Evolutionary conservation across 2,888 invertebrate species (phyloP).

Genomic region (Dromius quadrimaculatus): DNA sequence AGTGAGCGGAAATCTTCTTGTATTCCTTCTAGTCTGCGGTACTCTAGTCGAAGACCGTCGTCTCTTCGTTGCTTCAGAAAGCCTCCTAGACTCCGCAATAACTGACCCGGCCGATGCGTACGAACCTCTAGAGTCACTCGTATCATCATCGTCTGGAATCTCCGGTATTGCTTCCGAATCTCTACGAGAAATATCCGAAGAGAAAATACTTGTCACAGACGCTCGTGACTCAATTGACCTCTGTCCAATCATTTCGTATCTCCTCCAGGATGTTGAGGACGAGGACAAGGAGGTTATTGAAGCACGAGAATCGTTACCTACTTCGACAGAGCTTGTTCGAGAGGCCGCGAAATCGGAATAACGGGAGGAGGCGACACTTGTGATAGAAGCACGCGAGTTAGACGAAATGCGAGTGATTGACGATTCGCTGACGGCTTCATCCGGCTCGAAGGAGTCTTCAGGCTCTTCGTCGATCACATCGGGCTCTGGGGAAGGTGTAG

Average conservation of each 20-base stretch:
- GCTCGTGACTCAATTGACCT: conserved; percentile 66
- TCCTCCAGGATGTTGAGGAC: conserved; percentile 65
- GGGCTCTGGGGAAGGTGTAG: conserved; percentile 65
- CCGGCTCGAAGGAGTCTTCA: conserved; percentile 42
- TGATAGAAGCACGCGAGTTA: conserved; percentile 57
- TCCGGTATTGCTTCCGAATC: conserved; percentile 67
- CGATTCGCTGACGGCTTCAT: conserved; percentile 55
- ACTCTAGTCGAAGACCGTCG: conserved; percentile 63
- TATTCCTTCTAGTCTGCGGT: conserved; percentile 66
- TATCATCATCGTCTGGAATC: conserved; percentile 61
- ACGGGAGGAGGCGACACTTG: conserved; percentile 56
- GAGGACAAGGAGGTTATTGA: conserved; percentile 66
- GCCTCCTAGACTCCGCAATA: conserved; percentile 61
- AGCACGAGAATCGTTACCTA: conserved; percentile 64
- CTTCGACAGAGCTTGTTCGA: conserved; percentile 65
- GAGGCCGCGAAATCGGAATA: conserved; percentile 62
- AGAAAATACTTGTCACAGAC: conserved; percentile 66
- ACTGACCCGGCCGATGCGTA: conserved; percentile 63
- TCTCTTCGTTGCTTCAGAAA: conserved; percentile 61
- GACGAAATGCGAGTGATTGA: conserved; percentile 61
- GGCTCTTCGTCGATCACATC: conserved; percentile 59
- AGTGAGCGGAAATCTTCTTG: conserved; percentile 70
- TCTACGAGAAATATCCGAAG: conserved; percentile 63
- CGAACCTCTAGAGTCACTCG: conserved; percentile 63
- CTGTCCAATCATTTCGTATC: conserved; percentile 66